phyloP scores from a whole-genome alignment of 2,888 invertebrate genomes.

The Endotricha flammealis region DNA sequence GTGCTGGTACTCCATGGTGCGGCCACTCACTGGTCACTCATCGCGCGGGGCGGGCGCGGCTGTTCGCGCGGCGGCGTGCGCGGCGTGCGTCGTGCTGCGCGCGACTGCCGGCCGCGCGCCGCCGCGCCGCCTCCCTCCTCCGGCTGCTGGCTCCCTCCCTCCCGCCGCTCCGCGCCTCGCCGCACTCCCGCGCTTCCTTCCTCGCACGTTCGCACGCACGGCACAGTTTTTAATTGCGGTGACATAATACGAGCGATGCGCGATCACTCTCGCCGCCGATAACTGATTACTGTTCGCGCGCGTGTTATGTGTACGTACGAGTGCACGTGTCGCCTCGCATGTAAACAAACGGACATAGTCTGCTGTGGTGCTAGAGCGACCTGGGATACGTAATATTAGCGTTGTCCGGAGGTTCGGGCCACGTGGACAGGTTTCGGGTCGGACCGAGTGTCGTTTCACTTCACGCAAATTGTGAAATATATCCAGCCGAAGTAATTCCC shows the following conservation, averaged over 20 bases:
- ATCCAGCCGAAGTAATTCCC: too few relatives aligned
- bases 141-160: slow-evolving; percentile 46
- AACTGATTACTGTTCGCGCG: slow-evolving; percentile 45
- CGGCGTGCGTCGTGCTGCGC: slow-evolving; percentile 35
- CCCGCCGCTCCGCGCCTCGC: slow-evolving; percentile 46
- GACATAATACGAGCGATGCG: slow-evolving; percentile 48
- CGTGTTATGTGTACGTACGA: slow-evolving; percentile 38
- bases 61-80: slow-evolving; percentile 27
- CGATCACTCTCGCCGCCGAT: slow-evolving; percentile 55
- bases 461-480: too few relatives aligned
- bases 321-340: slow-evolving; percentile 50
- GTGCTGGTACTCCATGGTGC: slow-evolving; percentile 73
- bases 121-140: slow-evolving; percentile 44
- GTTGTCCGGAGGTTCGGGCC: too few relatives aligned
- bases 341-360: too few relatives aligned
- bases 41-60: slow-evolving; percentile 58
- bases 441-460: not conserved
- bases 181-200: slow-evolving; percentile 27
- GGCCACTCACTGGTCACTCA: slow-evolving; percentile 60
- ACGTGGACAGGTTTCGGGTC: too few relatives aligned
- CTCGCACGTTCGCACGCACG: slow-evolving; percentile 25
- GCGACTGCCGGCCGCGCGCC: slow-evolving; percentile 32
- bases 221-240: slow-evolving; percentile 50
- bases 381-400: too few relatives aligned
- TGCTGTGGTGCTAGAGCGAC: too few relatives aligned